These are phyloP conservation scores for Melanaphis sacchari DNA, from an alignment of 1,140 invertebrate species.

Conservation along the genomic window DNA sequence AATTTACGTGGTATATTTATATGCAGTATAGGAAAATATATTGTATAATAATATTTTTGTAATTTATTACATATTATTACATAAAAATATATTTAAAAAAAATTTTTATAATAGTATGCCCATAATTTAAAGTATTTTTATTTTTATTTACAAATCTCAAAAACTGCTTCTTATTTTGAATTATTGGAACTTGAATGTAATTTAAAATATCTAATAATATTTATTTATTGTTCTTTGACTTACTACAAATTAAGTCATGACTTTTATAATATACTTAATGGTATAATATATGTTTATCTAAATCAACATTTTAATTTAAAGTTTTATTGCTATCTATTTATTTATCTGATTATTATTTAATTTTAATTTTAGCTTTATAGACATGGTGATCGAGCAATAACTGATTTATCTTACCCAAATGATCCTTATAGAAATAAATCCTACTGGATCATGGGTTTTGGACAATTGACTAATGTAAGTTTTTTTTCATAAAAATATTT, in stretches of 20 bases:
- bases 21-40: background rate
- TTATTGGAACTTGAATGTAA: background rate
- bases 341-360: background rate
- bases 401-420: conserved; percentile 73
- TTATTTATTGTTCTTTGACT: background rate
- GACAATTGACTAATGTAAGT: conserved; percentile 79
- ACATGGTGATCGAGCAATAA: conserved; percentile 80
- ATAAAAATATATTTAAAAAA: too few relatives aligned
- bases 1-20: too few relatives aligned
- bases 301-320: background rate
- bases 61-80: background rate
- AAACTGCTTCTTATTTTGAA: background rate
- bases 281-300: too few relatives aligned
- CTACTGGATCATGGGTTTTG: conserved; percentile 77
- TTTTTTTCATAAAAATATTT: too few relatives aligned
- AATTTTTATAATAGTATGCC: too few relatives aligned
- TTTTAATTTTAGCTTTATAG: conserved; percentile 63
- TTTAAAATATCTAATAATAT: background rate
- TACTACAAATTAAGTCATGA: background rate
- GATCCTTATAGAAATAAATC: conserved; percentile 74
- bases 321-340: background rate
- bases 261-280: background rate
- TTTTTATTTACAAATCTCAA: background rate
- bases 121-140: background rate
- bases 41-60: background rate